Evolutionary conservation across 2,888 invertebrate genomes (phyloP).

Genomic region (Synanthedon vespiformis): DNA sequence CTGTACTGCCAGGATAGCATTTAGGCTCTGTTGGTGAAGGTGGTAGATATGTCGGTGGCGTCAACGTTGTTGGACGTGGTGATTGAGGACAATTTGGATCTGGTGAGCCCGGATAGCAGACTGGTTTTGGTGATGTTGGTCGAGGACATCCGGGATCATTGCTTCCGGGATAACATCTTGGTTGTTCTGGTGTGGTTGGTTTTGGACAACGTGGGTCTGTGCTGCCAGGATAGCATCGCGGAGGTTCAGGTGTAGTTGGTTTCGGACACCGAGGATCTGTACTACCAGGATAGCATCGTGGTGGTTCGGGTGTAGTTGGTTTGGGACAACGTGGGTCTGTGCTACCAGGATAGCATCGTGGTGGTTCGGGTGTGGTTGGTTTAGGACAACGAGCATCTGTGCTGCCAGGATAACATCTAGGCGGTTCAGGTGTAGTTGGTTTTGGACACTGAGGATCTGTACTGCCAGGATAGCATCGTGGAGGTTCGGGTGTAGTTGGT

Average conservation of each 20-base stretch:
- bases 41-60: too few relatives aligned
- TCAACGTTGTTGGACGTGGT: too few relatives aligned
- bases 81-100: too few relatives aligned
- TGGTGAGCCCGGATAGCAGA: too few relatives aligned
- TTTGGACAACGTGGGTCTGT: constrained; percentile 29
- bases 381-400: constrained; percentile 30
- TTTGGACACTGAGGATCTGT: constrained; percentile 27
- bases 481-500: constrained; percentile 15
- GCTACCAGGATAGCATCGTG: constrained; percentile 27
- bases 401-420: constrained; percentile 22
- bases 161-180: constrained; percentile 3
- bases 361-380: constrained; percentile 16
- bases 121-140: too few relatives aligned
- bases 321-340: constrained; percentile 29
- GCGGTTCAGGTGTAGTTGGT: constrained; percentile 19
- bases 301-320: constrained; percentile 17
- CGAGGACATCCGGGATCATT: too few relatives aligned
- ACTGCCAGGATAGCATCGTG: constrained; percentile 19
- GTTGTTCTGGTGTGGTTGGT: constrained; percentile 17
- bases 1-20: constrained; percentile 3
- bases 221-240: constrained; percentile 27
- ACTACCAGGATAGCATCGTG: constrained; percentile 24
- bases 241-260: constrained; percentile 16
- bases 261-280: constrained; percentile 31
- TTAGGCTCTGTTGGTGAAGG: too few relatives aligned